Evolutionary conservation across 2,888 invertebrate genomes (phyloP).

Genomic region (Amiota mariae): DNA sequence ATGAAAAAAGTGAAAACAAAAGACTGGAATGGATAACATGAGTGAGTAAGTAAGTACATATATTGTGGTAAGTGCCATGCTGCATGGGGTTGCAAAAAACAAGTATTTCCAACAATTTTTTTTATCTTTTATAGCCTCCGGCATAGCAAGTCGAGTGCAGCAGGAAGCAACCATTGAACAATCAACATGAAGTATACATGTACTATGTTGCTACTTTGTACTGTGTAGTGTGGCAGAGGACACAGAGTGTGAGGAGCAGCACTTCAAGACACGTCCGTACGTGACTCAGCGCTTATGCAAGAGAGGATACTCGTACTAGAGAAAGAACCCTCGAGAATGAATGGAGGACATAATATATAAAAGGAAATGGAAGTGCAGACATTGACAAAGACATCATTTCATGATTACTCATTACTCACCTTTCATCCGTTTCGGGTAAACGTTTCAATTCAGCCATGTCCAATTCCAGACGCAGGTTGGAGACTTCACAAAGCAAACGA

Average conservation of each 20-base stretch:
- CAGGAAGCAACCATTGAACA: neutral
- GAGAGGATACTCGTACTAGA: neutral
- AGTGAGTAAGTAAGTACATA: neutral
- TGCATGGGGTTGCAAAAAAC: constrained; percentile 18
- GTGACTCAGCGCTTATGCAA: constrained; percentile 25
- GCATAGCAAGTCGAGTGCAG: constrained; percentile 21
- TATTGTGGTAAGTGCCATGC: neutral
- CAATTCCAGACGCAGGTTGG: constrained; percentile 72
- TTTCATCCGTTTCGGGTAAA: constrained; percentile 69
- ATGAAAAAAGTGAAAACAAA: neutral
- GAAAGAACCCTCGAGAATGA: neutral
- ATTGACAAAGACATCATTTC: neutral
- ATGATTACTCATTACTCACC: constrained; percentile 65
- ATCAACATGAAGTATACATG: neutral
- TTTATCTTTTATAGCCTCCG: constrained; percentile 12
- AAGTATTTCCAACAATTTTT: neutral
- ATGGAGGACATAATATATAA: neutral
- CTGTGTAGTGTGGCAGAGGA: too few relatives aligned
- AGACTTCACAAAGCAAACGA: constrained; percentile 71
- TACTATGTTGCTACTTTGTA: too few relatives aligned
- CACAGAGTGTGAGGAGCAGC: too few relatives aligned
- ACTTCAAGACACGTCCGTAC: constrained; percentile 5
- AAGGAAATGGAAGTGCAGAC: constrained; percentile 9
- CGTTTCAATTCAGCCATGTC: constrained; percentile 73
- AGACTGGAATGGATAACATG: neutral